Evolutionary conservation across 2,797 vertebrate genomes (phyloP), one percentile per base, ranked within the genome.

Genomic region (Sarcophilus harrisii): DNA sequence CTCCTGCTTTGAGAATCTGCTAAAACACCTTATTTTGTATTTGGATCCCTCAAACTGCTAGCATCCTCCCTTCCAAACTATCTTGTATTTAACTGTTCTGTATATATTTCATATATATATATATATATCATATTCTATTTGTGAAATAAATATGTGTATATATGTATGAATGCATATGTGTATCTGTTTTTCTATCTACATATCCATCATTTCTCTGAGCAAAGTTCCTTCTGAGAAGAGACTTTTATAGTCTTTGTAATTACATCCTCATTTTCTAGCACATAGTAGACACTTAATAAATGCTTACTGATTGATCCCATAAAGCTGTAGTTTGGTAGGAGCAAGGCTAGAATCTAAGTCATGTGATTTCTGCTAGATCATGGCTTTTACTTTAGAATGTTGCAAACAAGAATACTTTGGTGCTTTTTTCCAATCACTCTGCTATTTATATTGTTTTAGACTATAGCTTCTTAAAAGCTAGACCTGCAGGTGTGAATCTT

Each of bases 401-500:
- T 52, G 14, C 9, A 49, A 94, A 55, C 54, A 14, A 54, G 62
- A 94, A 87, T 29, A 5, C 10, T 62, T 12, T 45, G 10, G 57
- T 92, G 55, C 24, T 58, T 49, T 73, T 73, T 93, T 57, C 21
- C 90, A n/a, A 52, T 66, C 45, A 30, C 4, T 57, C 89, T 92
- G 90, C 32, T 52, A 62, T 60, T 24, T 24, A 57, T 57, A 28
- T 57, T 58, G 21, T 91, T 52, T 32, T 57, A 29, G 32, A 30
- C 4, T 60, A 94, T 30, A 18, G 73, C 57, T 89, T 95, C 49
- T 96, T 49, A 90, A 58, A n/a, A 96, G 87, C 90, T 28, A 93
- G 60, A 96, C 29, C 30, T 92, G 49, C 58, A 66, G 49, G 54
- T 24, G 73, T 18, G 89, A 91, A 57, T 95, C 60, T 92, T 57